Evolutionary conservation across 2,113 vertebrate species (phyloP), one percentile per base, ranked within the genome.

Genomic region (Recurvirostra avosetta): DNA sequence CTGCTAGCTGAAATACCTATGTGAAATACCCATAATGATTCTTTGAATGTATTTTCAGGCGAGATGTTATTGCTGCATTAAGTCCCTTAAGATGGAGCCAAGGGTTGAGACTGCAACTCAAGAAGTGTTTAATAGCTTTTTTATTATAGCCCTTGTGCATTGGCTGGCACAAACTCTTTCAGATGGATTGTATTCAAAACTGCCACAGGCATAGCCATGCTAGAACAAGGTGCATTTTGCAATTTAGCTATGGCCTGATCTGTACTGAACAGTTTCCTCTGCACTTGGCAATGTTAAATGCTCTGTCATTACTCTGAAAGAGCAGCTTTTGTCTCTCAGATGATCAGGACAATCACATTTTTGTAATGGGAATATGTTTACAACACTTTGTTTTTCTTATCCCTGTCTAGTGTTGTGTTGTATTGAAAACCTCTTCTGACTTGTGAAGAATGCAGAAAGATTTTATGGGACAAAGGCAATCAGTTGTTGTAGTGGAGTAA

Each of bases 251-350:
- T 12, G 45, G 45, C 50, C 58, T 58, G 78, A 75, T 58, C 71
- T 86, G 40, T 41, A 29, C 40, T 68, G 61, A 90, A 38, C 36
- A 61, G 29, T 40, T 67, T 89, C 53, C 67, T 66, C 49, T 82
- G 71, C 85, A 65, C 45, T 2, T 68, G 53, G 52, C 71, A 76
- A 20, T n/a, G 53, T 63, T 90, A 90, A 73, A 78, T 66, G 76
- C 36, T 82, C 74, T 81, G 58, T 86, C 74, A 56, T 75, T 79
- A 56, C 58, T 79, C 82, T 59, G 58, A 55, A 83, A 88, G 50
- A 86, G 59, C 29, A 73, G 71, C 22, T 79, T 93, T 92, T 96
- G 81, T 93, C 85, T 95, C 74, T 62, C n/a, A 88, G 74, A 88
- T 76, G 82, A 83, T 88, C 58, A 41, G 75, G 59, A 86, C 58